phyloP scores from a whole-genome alignment of 2,113 vertebrate species.

The Chroicocephalus ridibundus region DNA sequence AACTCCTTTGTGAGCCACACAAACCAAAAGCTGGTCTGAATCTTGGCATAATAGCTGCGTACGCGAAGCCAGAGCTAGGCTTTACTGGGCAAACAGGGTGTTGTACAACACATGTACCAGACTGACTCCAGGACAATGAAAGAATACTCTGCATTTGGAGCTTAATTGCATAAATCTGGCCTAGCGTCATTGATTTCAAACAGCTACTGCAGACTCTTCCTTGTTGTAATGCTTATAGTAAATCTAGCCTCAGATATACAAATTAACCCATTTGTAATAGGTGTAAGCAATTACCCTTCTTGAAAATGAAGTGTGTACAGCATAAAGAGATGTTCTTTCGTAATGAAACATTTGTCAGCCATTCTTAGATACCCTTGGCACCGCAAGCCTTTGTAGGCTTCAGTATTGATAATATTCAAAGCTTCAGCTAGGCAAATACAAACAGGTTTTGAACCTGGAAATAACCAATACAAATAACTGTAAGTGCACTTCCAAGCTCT shows the following conservation, averaged over 20 bases:
- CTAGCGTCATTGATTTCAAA: neutral
- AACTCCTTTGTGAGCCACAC: neutral
- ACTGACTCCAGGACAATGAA: neutral
- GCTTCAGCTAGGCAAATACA: neutral
- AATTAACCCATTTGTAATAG: neutral
- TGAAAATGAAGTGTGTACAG: neutral
- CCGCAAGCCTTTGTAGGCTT: neutral
- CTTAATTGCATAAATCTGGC: neutral
- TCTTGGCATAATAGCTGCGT: fast-evolving
- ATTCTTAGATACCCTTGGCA: neutral
- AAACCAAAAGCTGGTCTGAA: neutral
- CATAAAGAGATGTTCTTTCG: neutral
- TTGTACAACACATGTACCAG: too few species aligned
- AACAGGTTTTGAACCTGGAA: neutral
- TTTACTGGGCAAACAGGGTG: neutral
- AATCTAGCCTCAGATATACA: neutral
- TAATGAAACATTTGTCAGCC: neutral
- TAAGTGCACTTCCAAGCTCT: neutral
- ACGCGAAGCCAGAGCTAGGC: neutral
- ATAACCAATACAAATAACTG: neutral
- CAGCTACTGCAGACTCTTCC: neutral
- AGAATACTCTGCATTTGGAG: neutral
- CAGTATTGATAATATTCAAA: neutral
- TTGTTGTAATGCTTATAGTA: neutral
- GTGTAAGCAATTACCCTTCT: neutral